These are phyloP conservation scores for Falco rusticolus DNA, from an alignment of 2,797 vertebrate species.

Conservation along the genomic window DNA sequence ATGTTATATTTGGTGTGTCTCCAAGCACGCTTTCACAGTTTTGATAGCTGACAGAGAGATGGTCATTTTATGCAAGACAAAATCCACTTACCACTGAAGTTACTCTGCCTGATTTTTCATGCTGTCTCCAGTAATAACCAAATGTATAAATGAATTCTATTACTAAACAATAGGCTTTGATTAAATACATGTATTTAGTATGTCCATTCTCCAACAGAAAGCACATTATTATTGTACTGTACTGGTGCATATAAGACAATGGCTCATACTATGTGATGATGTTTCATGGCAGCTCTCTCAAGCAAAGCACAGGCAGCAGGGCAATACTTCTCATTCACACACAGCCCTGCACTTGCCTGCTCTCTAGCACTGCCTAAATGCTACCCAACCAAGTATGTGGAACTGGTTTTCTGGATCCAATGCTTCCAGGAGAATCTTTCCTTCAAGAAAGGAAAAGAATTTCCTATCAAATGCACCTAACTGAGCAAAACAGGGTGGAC, in stretches of 20 bases:
- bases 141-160: background rate
- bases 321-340: background rate
- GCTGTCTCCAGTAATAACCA: background rate
- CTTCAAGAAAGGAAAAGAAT: background rate
- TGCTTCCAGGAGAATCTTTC: background rate
- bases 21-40: slow-evolving; percentile 65
- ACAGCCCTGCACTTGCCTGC: background rate
- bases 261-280: background rate
- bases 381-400: background rate
- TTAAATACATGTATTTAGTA: background rate
- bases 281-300: background rate
- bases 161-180: background rate
- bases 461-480: background rate
- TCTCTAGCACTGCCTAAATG: background rate
- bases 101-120: slow-evolving; percentile 23
- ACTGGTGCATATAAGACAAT: background rate
- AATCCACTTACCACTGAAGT: slow-evolving; percentile 3
- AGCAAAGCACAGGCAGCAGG: background rate
- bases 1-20: slow-evolving; percentile 59
- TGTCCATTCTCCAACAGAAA: background rate
- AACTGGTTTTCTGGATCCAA: background rate
- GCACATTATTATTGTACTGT: background rate
- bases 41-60: slow-evolving; percentile 49
- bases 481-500: background rate
- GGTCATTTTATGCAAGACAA: slow-evolving; percentile 23